phyloP scores from a whole-genome alignment of 2,797 vertebrate genomes.

The Helicolenus hilgendorfi region DNA sequence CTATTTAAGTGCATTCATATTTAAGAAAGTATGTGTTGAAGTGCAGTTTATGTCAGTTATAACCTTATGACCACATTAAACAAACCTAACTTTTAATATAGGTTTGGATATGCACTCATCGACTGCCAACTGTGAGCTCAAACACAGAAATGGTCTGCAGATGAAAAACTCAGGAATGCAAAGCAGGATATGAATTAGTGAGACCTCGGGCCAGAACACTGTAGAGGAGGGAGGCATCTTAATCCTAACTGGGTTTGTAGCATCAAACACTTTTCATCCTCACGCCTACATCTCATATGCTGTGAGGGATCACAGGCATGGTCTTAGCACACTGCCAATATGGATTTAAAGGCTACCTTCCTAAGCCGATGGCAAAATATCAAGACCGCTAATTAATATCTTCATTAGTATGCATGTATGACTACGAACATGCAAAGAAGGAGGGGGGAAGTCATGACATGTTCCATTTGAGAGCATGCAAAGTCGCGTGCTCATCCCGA shows the following conservation, averaged over 20 bases:
- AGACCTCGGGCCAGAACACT: conserved; percentile 1
- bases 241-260: conserved; percentile 10
- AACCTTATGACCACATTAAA: neutral
- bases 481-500: conserved; percentile 43
- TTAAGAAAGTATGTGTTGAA: neutral
- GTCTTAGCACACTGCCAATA: conserved; percentile 19
- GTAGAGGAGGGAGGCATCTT: conserved; percentile 8
- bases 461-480: conserved; percentile 60
- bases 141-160: neutral
- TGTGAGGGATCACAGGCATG: conserved; percentile 15
- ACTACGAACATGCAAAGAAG: conserved; percentile 48
- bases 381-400: conserved; percentile 81
- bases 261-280: conserved; percentile 35
- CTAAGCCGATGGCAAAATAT: conserved; percentile 56
- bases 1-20: neutral
- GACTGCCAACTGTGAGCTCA: neutral
- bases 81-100: neutral
- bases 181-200: neutral
- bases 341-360: conserved; percentile 38
- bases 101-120: neutral
- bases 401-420: conserved; percentile 78
- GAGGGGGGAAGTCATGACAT: conserved; percentile 36
- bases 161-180: neutral
- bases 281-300: neutral
- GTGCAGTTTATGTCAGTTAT: neutral